Evolutionary conservation across 2,888 invertebrate species (phyloP), one percentile per base, ranked within the genome.

Genomic region (Tuberolachnus salignus): DNA sequence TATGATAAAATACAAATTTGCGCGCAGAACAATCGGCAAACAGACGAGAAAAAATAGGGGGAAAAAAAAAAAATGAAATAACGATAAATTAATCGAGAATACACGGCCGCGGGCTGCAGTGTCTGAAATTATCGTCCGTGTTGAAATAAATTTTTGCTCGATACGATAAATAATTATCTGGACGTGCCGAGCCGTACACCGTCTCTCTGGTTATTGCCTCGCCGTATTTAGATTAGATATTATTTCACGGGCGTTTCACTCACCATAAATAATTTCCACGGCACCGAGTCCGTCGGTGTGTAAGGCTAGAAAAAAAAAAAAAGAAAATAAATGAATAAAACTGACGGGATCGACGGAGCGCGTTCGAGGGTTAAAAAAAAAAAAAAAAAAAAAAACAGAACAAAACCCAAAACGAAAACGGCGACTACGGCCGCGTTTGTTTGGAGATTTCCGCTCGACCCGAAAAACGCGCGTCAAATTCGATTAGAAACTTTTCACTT

Each of bases 401-500:
- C 3, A 34, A 4, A 34, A 34, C 34, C 34, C 34, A 34, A 34
- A 34, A 34, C 34, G 3, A 34, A 6, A 34, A 6, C 34, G 34
- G 6, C 34, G 34, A 34, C 3, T 10, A 46, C 13, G 46, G 10
- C 46, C 6, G 10, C 13, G 46, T 46, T 46, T 10, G 46, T 46
- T 46, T 13, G 46, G 46, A 46, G 10, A 46, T 46, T 13, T 1
- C 46, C 13, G 61, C n/a, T 34, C 34, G 6, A 34, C 34, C 34
- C 34, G 34, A 14, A 61, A 34, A n/a, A 9, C 8, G 51, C 26
- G 51, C 26, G 51, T 26, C 26, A 49, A 67, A 49, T 26, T 49
- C 10, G 49, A 51, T 67, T 67, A 23, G 51, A 66, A 53, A 51
- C n/a, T 26, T 51, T 67, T 67, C 34, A 67, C 26, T n/a, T 11